A percentile compares a stretch with the other conserved stretches of the same genome.
These are phyloP conservation scores for Poeciliopsis paucimaculata DNA, from an alignment of 2,797 vertebrate genomes.

Conservation along the genomic window DNA sequence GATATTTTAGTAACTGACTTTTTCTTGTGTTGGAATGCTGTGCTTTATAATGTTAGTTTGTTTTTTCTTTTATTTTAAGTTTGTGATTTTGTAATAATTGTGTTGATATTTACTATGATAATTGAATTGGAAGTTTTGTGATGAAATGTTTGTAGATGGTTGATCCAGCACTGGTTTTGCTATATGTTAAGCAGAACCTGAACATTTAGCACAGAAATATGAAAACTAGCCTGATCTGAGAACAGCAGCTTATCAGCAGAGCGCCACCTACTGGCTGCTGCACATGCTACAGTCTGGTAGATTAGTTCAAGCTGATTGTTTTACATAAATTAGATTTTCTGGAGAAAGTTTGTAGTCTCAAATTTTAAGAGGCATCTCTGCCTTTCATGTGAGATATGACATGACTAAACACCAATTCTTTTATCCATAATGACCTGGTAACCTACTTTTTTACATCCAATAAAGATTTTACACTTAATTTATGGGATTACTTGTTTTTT, in stretches of 20 bases:
- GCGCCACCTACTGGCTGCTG: background rate
- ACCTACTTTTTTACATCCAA: slow-evolving; percentile 31
- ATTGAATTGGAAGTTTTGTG: background rate
- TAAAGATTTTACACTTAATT: slow-evolving; percentile 28
- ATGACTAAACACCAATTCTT: slow-evolving; percentile 2
- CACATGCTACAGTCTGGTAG: background rate
- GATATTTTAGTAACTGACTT: background rate
- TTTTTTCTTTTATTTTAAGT: background rate
- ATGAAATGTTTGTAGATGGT: background rate
- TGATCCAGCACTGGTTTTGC: background rate
- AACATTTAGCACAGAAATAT: background rate
- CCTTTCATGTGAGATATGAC: background rate
- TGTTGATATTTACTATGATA: background rate
- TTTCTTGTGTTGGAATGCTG: background rate
- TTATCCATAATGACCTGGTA: slow-evolving; percentile 13
- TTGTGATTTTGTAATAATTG: background rate
- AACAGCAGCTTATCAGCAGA: background rate
- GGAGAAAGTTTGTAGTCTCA: background rate
- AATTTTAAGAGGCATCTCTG: background rate
- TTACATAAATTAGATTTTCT: background rate
- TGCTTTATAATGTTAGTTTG: background rate
- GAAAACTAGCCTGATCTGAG: background rate
- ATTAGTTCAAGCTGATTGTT: background rate
- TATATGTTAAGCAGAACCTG: background rate
- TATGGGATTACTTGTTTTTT: background rate